Conservation (phyloP, 2,888 invertebrate genomes). For the Branchipolynoe longqiensis region DNA sequence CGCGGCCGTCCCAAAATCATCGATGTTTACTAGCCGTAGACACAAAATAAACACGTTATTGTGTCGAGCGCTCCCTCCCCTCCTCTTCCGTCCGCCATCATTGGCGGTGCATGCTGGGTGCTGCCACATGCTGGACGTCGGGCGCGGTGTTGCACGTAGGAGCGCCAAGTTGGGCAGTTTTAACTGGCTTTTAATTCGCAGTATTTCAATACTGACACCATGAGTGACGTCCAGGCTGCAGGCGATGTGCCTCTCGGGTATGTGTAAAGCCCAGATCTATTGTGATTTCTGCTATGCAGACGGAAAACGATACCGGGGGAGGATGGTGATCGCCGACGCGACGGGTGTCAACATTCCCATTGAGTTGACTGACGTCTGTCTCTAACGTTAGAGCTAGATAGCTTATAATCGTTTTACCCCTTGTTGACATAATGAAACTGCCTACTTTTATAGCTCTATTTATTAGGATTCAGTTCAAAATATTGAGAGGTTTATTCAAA, state of each 20-base stretch:
- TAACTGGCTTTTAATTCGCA: not conserved
- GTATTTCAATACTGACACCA: not conserved
- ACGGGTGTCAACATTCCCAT: too few relatives aligned
- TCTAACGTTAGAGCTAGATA: too few relatives aligned
- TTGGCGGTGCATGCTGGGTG: conserved; percentile 62
- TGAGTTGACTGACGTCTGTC: too few relatives aligned
- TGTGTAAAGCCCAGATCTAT: not conserved
- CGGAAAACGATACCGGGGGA: too few relatives aligned
- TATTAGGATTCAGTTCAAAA: too few relatives aligned
- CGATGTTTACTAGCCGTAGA: conserved; percentile 45
- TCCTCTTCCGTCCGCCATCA: conserved; percentile 73
- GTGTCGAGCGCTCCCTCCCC: conserved; percentile 71
- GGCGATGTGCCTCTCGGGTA: conserved; percentile 27
- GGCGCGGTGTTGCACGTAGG: not conserved
- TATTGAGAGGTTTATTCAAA: too few relatives aligned
- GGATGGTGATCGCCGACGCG: too few relatives aligned
- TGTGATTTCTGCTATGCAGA: not conserved
- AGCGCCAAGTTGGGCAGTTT: not conserved
- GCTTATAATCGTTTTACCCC: too few relatives aligned
- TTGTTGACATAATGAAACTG: too few relatives aligned
- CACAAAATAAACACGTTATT: conserved; percentile 68
- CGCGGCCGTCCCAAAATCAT: conserved; percentile 42
- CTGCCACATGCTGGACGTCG: conserved; percentile 17
- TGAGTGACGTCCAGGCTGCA: conserved; percentile 32
- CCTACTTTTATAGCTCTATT: too few relatives aligned